Base-by-base conservation (phyloP, 2,797 vertebrate species). In the Pitangus sulphuratus region DNA sequence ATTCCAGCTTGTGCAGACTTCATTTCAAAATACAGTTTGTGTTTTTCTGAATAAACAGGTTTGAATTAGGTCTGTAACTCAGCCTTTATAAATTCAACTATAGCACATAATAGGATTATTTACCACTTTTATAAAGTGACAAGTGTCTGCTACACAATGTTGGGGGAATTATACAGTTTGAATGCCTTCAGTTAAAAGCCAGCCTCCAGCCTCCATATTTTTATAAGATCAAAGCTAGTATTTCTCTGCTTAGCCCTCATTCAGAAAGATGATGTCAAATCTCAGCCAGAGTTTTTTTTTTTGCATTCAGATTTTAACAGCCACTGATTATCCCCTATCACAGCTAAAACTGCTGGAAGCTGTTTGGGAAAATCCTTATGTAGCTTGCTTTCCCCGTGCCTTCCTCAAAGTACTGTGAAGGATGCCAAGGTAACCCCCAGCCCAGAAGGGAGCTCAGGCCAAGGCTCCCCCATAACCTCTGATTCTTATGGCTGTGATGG, bases 21-120 rank as follows among this genome's bases (percentile, higher is more conserved):
- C 6, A 3, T 79, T 95, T 94, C 78, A 92, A 90, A 93, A 87
- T 19, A 68, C 39, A 66, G 39, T 80, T 85, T 47, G 30, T 90
- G 84, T 60, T 83, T 93, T 92, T 87, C 89, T 83, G 68, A 95
- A 96, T 85, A 96, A 92, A 95, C 53, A 83, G 45, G 68, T 85
- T 93, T 92, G 84, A 95, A 93, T 90, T 87, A 84, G 21, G 64
- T 72, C 56, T 5, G 9, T 87, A 95, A 83, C 81, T 90, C 81
- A 90, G 75, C 75, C 78, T 94, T 87, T 95, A 80, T 71, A 90
- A 94, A 90, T 77, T 77, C 87, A 93, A 87, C 84, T 87, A 68
- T 76, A 90, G 71, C 37, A 77, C 31, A 60, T 93, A 96, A 95
- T 85, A 96, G 82, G 92, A 94, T 96, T 97, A 94, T 95, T 95